Percentiles rank a stretch among this genome's conserved stretches.
Evolutionary conservation across 2,888 invertebrate genomes (phyloP).

Genomic region (Cactoblastis cactorum): DNA sequence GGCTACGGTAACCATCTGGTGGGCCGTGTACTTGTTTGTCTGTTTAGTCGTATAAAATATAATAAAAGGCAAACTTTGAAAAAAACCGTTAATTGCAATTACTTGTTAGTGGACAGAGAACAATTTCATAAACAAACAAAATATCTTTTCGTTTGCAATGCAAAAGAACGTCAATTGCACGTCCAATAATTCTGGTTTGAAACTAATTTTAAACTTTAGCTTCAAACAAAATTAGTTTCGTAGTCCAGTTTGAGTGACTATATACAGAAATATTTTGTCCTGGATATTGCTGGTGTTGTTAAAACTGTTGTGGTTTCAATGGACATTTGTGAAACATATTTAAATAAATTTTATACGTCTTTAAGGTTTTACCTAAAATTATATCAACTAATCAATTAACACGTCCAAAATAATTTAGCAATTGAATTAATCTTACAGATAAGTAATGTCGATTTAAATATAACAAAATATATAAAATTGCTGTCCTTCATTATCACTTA

Average conservation of each 20-base stretch:
- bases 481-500: not conserved
- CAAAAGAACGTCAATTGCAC: conserved; percentile 8
- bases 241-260: not conserved
- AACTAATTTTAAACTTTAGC: conserved; percentile 2
- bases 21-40: too few relatives aligned
- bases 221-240: not conserved
- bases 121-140: not conserved
- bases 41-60: too few relatives aligned
- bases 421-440: too few relatives aligned
- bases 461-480: too few relatives aligned
- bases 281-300: not conserved
- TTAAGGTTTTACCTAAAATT: too few relatives aligned
- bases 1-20: too few relatives aligned
- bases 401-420: too few relatives aligned
- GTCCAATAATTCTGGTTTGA: conserved; percentile 6
- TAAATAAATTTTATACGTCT: too few relatives aligned
- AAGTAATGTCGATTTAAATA: too few relatives aligned
- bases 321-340: not conserved
- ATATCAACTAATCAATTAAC: too few relatives aligned
- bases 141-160: not conserved
- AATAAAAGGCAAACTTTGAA: too few relatives aligned
- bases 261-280: not conserved
- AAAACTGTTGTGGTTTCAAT: not conserved
- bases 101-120: not conserved
- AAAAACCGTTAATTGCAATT: not conserved